Base-by-base conservation (phyloP, 2,797 vertebrate genomes). In the Aratinga solstitialis region DNA sequence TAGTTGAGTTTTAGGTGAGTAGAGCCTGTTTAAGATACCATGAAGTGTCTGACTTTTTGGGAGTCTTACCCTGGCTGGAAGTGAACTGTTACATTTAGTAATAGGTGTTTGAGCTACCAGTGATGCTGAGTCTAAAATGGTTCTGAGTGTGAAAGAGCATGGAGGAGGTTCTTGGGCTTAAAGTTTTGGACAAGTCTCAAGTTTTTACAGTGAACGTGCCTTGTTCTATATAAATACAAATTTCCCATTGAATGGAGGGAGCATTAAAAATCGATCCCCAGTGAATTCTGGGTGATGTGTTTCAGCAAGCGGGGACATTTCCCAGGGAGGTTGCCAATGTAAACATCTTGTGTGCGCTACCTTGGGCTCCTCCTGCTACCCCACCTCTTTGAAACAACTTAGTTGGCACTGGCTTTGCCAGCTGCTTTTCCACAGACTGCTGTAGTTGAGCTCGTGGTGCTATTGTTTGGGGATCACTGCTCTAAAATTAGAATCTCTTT, bases 231-330 rank as follows among this genome's bases (percentile, higher is more conserved):
- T 75, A 80, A 89, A 63, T 43, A 80, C 22, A 42, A 43, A 58
- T 16, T 71, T 29, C 5, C 13, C 1, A 14, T 71, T 88, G 58
- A 81, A 78, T 54, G 27, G 23, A 75, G 43, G 27, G 23, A 75
- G 47, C 20, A 30, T 72, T 81, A 43, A n/a, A 88, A 76, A 8
- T 3, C 13, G 59, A 3, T 79, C 63, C n/a, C 34, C 0, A 1
- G 30, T 84, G 80, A 87, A 84, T 94, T 84, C 69, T 77, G 56
- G 10, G 26, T 75, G 73, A 54, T 80, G 11, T 8, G 68, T 72
- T 80, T 65, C 84, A 66, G 22, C 59, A 58, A 51, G 67, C 2
- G 0, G 32, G 22, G 29, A 40, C 0, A 1, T 68, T 82, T 95
- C 63, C 42, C n/a, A 36, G 62, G 34, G 42, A 81, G 38, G 30